Evolutionary conservation across 1,140 invertebrate genomes (phyloP).

Genomic region (Trachelipus rathkii): DNA sequence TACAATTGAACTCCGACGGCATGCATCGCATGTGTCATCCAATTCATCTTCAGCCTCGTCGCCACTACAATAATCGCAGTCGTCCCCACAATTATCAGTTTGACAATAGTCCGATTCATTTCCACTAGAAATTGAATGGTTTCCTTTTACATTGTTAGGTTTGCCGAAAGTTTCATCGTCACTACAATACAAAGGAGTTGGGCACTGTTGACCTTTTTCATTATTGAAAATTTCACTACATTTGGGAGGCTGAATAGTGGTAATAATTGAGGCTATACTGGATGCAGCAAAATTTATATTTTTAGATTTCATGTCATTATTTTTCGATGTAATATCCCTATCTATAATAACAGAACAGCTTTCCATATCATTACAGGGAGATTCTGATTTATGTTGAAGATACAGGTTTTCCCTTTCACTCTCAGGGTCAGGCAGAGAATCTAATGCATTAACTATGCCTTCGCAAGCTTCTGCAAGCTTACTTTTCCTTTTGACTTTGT

Average conservation of each 20-base stretch:
- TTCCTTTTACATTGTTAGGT: neutral
- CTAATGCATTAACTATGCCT: slow-evolving; percentile 1
- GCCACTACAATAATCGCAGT: slow-evolving; percentile 41
- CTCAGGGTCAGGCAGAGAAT: neutral
- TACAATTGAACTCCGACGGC: slow-evolving; percentile 23
- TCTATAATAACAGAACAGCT: no score
- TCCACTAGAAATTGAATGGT: neutral
- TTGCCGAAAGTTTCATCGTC: neutral
- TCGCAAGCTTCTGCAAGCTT: neutral
- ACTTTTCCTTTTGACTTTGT: neutral
- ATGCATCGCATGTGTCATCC: slow-evolving; percentile 34
- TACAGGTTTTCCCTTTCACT: no score
- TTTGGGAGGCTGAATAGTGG: neutral
- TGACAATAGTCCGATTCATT: slow-evolving; percentile 38
- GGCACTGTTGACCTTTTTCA: neutral
- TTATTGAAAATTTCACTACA: neutral
- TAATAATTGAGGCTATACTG: neutral
- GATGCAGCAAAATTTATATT: neutral
- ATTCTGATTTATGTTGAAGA: no score
- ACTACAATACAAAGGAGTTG: neutral
- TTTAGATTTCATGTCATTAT: neutral
- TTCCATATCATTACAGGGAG: no score
- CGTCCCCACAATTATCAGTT: slow-evolving; percentile 37
- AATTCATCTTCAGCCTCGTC: slow-evolving; percentile 34
- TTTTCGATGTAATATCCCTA: no score